phyloP scores from a whole-genome alignment of 2,797 vertebrate species.

The Semotilus atromaculatus region DNA sequence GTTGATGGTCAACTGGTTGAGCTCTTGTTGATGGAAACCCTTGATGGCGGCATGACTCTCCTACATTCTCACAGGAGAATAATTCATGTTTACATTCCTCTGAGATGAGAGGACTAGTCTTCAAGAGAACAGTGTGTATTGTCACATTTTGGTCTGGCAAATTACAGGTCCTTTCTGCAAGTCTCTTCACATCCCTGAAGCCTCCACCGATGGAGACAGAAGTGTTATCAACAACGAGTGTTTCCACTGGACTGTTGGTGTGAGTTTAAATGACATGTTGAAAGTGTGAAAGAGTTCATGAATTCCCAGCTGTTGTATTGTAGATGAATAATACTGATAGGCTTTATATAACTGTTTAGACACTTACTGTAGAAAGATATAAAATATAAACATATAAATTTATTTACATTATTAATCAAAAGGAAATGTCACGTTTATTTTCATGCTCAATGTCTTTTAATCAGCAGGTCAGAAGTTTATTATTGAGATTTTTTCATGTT shows the following conservation, averaged over 20 bases:
- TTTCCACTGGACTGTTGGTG: neutral
- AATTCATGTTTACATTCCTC: neutral
- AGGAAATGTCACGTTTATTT: neutral
- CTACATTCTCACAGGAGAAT: slow-evolving; percentile 89
- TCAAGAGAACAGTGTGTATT: neutral
- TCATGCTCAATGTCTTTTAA: neutral
- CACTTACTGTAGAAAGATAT: neutral
- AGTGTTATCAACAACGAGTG: neutral
- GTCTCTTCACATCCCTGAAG: neutral
- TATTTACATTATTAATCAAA: neutral
- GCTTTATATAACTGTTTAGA: neutral
- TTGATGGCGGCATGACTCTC: slow-evolving; percentile 82
- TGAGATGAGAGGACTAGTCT: neutral
- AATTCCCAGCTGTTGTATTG: neutral
- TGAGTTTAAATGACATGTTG: neutral
- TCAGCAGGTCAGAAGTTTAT: too few relatives aligned
- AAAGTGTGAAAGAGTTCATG: neutral
- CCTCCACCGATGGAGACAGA: neutral
- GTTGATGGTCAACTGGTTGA: slow-evolving; percentile 81
- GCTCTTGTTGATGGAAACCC: slow-evolving; percentile 91
- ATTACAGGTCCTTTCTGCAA: neutral
- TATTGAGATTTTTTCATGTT: too few relatives aligned
- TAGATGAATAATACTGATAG: neutral
- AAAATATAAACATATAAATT: neutral
- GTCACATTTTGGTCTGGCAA: neutral